Evolutionary conservation across 2,113 vertebrate genomes (phyloP), one percentile per base, ranked within the genome.

Genomic region (Todiramphus saurophagus): DNA sequence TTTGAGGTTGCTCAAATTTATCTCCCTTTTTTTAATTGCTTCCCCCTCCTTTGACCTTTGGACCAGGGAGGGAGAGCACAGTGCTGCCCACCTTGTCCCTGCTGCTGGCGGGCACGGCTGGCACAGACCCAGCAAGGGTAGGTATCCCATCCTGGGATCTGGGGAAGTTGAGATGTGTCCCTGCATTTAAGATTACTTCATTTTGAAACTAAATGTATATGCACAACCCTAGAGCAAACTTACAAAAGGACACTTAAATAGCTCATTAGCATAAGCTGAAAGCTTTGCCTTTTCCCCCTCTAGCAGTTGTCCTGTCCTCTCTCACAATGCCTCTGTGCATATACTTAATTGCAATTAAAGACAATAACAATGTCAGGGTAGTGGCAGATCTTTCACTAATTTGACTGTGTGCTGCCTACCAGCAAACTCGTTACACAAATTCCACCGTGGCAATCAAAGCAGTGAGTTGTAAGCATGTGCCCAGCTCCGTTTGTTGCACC

Each of bases 401-500:
- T 51, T 33, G 23, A 20, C 46, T 5, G 3, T 31, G 50, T 0
- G 2, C 58, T 67, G 28, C n/a, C 37, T 67, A 39, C 56, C 28
- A 51, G 76, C 23, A 74, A 86, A 89, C 41, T 87, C 8, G 18
- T 67, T 46, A 31, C 43, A 24, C 46, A 46, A 59, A 78, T 50
- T 80, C 41, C 76, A 35, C 20, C 1, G 2, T 28, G 13, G 53
- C 15, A 5, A 83, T 56, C 66, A 46, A 69, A 79, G 17, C 39
- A 51, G 30, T 0, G 0, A 87, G 43, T 23, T 1, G 0, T 37
- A 75, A 87, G 27, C 77, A 27, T 35, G 27, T 59, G 37, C 24
- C 37, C n/a, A 50, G 17, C 44, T 64, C 70, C 58, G 85, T 85
- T 68, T 87, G 74, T 62, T 73, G 75, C 58, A 17, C 30, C 11